These are phyloP conservation scores for Drosophila emarginata DNA, from an alignment of 2,888 invertebrate genomes.

Conservation along the genomic window DNA sequence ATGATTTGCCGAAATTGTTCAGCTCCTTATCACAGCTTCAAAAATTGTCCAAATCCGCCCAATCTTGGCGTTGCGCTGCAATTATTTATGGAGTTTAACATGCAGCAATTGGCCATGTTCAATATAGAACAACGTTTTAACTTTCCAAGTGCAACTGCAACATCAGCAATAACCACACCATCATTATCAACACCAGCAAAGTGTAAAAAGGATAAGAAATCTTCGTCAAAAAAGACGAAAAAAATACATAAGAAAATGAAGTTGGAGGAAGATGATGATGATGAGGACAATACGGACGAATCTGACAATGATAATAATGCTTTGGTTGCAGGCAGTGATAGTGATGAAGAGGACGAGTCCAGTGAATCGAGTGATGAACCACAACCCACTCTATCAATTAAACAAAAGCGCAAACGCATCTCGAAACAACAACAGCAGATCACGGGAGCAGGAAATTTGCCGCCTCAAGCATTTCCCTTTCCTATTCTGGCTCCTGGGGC, in stretches of 20 bases:
- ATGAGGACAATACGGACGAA: slow-evolving; percentile 24
- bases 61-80: slow-evolving; percentile 78
- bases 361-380: slow-evolving; percentile 58
- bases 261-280: slow-evolving; percentile 33
- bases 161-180: slow-evolving; percentile 1
- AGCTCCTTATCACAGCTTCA: slow-evolving; percentile 70
- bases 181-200: slow-evolving; percentile 17
- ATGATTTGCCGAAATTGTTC: slow-evolving; percentile 80
- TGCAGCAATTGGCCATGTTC: slow-evolving; percentile 72
- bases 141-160: slow-evolving; percentile 32
- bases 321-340: slow-evolving; percentile 38
- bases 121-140: slow-evolving; percentile 56
- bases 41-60: slow-evolving; percentile 75
- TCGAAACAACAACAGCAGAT: slow-evolving; percentile 29
- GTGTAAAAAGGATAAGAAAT: slow-evolving; percentile 50
- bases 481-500: slow-evolving; percentile 57
- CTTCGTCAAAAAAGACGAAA: slow-evolving; percentile 43
- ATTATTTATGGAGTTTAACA: slow-evolving; percentile 79
- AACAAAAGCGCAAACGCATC: slow-evolving; percentile 60
- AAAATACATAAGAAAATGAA: slow-evolving; percentile 51
- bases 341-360: slow-evolving; percentile 31
- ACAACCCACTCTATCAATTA: slow-evolving; percentile 19
- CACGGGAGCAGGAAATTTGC: neutral
- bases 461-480: slow-evolving; percentile 55
- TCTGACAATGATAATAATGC: slow-evolving; percentile 43